These are phyloP conservation scores for Sicus ferrugineus DNA, from an alignment of 2,888 invertebrate genomes.

Conservation along the genomic window DNA sequence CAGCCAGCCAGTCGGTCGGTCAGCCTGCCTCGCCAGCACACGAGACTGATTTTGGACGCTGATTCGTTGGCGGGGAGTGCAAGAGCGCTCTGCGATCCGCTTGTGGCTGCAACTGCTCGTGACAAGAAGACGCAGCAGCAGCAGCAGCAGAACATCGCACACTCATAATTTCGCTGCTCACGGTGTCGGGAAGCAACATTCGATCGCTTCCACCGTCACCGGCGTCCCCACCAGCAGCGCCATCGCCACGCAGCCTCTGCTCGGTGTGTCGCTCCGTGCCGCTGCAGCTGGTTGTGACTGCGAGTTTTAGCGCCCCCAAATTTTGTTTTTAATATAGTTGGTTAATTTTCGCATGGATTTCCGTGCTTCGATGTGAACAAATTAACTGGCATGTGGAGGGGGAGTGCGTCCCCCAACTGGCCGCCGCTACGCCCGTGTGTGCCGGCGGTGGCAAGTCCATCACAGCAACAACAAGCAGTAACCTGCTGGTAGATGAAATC, in stretches of 20 bases:
- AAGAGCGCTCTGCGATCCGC: neutral
- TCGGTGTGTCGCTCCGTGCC: neutral
- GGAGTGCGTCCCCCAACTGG: neutral
- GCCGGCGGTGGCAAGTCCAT: too few species aligned
- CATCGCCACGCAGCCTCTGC: neutral
- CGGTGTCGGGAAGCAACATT: slow-evolving; percentile 21
- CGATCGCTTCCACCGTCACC: too few species aligned
- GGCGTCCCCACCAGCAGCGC: slow-evolving; percentile 5
- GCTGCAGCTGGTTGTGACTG: neutral
- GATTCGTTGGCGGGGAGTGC: neutral
- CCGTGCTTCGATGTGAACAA: too few species aligned
- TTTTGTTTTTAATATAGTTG: too few species aligned
- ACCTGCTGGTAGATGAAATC: slow-evolving; percentile 30
- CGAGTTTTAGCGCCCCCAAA: too few species aligned
- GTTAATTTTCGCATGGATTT: too few species aligned
- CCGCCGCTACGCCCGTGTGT: neutral
- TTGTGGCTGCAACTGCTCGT: neutral
- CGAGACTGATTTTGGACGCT: neutral
- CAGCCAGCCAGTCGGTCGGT: neutral
- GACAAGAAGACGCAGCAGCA: neutral
- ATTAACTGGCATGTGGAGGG: neutral
- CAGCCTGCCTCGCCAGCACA: too few species aligned
- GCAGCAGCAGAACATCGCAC: neutral
- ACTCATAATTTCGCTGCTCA: slow-evolving; percentile 20
- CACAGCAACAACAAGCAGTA: slow-evolving; percentile 15